These are phyloP conservation scores for Ophonus ardosiacus DNA, from an alignment of 2,888 invertebrate species.

Conservation along the genomic window DNA sequence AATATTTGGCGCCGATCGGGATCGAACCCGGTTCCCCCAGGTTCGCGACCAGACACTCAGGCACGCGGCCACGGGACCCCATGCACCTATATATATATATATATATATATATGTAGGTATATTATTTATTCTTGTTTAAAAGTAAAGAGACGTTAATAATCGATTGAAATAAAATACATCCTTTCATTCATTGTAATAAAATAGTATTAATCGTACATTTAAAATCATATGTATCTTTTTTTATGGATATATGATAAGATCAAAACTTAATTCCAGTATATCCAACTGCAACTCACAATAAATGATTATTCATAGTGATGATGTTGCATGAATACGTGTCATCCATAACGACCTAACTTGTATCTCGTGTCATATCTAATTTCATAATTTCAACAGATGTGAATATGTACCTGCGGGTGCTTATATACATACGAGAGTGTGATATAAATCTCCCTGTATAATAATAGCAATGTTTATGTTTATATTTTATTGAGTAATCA, in stretches of 20 bases:
- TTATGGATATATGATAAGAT: not conserved
- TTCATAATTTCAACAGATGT: not conserved
- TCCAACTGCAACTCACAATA: not conserved
- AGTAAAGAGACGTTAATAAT: too few relatives aligned
- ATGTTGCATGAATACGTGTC: slow-evolving; percentile 17
- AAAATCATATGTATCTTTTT: not conserved
- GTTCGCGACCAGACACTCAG: too few relatives aligned
- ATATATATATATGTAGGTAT: too few relatives aligned
- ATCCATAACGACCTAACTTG: not conserved
- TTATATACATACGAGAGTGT: not conserved
- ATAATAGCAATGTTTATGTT: not conserved
- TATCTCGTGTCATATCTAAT: slow-evolving; percentile 6
- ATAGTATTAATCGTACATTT: not conserved
- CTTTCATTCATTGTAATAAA: too few relatives aligned
- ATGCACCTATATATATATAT: too few relatives aligned
- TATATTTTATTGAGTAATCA: not conserved
- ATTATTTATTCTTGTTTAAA: too few relatives aligned
- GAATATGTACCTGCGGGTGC: slow-evolving; percentile 13
- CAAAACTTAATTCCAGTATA: slow-evolving; percentile 12
- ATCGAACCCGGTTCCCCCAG: too few relatives aligned
- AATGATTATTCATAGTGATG: slow-evolving; percentile 1
- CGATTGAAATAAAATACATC: too few relatives aligned
- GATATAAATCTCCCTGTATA: not conserved
- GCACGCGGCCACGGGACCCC: too few relatives aligned
- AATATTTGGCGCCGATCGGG: too few relatives aligned